These are phyloP conservation scores for Agrotis ipsilon DNA, from an alignment of 2,888 invertebrate genomes.

Conservation along the genomic window DNA sequence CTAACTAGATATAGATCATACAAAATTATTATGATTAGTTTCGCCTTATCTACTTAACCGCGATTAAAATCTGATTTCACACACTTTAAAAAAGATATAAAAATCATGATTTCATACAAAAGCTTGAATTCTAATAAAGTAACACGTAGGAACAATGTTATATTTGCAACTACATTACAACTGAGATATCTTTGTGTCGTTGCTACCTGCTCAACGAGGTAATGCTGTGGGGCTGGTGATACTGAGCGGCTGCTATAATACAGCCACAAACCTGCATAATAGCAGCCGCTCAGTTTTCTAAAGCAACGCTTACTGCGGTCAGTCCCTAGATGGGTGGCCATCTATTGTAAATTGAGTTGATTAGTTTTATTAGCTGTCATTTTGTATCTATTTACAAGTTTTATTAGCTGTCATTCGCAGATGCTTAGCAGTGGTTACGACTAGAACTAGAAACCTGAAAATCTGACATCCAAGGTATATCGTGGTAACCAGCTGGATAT, in stretches of 20 bases:
- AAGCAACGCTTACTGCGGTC: neutral
- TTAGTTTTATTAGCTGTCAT: neutral
- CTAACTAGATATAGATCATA: constrained; percentile 43
- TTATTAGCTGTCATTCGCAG: neutral
- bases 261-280: too few relatives aligned
- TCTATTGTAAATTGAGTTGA: neutral
- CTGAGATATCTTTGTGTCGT: neutral
- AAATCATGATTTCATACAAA: constrained; percentile 37
- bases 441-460: neutral
- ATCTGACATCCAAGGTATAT: neutral
- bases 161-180: constrained; percentile 15
- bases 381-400: too few relatives aligned
- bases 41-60: constrained; percentile 40
- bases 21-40: constrained; percentile 41
- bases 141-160: constrained; percentile 30
- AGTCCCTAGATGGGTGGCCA: neutral
- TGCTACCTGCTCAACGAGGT: too few relatives aligned
- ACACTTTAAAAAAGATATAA: constrained; percentile 44
- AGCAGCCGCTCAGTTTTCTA: neutral
- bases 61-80: constrained; percentile 34
- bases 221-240: too few relatives aligned
- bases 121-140: constrained; percentile 17
- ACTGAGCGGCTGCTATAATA: too few relatives aligned
- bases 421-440: neutral
- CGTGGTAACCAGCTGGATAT: neutral